Conservation (phyloP, 2,797 vertebrate species). For the Aulostomus chinensis region DNA sequence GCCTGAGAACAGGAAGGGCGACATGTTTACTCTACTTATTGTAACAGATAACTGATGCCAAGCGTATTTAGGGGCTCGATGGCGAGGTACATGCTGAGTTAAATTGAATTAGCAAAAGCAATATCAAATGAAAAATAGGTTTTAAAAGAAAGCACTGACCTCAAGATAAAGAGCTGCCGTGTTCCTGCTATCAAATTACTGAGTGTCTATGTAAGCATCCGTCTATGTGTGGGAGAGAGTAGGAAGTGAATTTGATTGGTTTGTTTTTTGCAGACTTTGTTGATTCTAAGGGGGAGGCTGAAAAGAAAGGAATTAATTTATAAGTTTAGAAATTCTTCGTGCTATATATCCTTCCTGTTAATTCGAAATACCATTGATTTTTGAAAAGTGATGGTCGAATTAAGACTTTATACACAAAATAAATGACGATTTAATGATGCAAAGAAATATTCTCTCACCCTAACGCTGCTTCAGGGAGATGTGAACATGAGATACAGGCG, state of each 20-base stretch:
- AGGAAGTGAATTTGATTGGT: constrained; percentile 58
- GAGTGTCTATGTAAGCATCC: constrained; percentile 1
- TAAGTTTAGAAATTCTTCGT: too few relatives aligned
- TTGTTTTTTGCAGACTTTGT: constrained; percentile 9
- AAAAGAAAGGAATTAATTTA: too few relatives aligned
- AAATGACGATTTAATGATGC: too few relatives aligned
- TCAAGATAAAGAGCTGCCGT: not conserved
- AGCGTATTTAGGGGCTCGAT: too few relatives aligned
- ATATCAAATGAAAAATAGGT: not conserved
- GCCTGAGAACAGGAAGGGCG: constrained; percentile 13
- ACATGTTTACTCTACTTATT: constrained; percentile 49
- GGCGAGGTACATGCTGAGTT: too few relatives aligned
- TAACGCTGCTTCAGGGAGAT: too few relatives aligned
- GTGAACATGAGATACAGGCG: too few relatives aligned
- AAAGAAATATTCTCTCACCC: too few relatives aligned
- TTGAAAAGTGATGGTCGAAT: too few relatives aligned
- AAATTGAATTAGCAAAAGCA: not conserved
- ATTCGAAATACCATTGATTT: too few relatives aligned
- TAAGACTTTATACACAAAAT: too few relatives aligned
- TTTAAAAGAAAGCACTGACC: constrained; percentile 29
- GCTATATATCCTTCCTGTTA: too few relatives aligned
- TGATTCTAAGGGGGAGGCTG: not conserved
- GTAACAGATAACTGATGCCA: not conserved
- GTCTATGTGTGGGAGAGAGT: not conserved
- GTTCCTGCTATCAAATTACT: not conserved